Conservation (phyloP, 2,113 vertebrate species). For the Cyprinodon variegatus region DNA sequence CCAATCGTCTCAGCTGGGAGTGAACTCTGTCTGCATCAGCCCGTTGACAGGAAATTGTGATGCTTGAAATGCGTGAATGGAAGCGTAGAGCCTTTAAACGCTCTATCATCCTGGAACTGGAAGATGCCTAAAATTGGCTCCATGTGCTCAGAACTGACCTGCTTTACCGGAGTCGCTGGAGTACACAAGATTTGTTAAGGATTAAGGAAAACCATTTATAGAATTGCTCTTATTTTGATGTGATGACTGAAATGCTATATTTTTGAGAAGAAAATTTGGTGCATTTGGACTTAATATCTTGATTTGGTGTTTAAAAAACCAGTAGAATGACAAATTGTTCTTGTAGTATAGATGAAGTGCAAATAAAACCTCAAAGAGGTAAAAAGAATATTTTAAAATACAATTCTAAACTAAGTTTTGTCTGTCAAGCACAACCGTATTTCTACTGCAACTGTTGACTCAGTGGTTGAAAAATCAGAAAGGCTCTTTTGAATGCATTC, state of each 20-base stretch:
- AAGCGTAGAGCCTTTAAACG: slow-evolving; percentile 47
- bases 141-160: slow-evolving; percentile 48
- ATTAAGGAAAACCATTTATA: slow-evolving; percentile 77
- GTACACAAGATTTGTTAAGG: slow-evolving; percentile 65
- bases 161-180: slow-evolving; percentile 55
- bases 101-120: slow-evolving; percentile 70
- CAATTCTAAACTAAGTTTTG: slow-evolving; percentile 81
- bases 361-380: slow-evolving; percentile 80
- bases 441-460: slow-evolving; percentile 74
- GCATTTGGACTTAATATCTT: slow-evolving; percentile 83
- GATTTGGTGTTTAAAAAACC: slow-evolving; percentile 83
- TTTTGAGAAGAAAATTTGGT: slow-evolving; percentile 87
- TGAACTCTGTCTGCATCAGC: slow-evolving; percentile 95
- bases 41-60: slow-evolving; percentile 89
- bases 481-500: slow-evolving; percentile 73
- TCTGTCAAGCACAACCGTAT: slow-evolving; percentile 90
- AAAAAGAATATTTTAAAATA: slow-evolving; percentile 80
- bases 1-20: slow-evolving; percentile 96
- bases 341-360: slow-evolving; percentile 82
- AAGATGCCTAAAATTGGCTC: slow-evolving; percentile 51
- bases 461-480: slow-evolving; percentile 59
- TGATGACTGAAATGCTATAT: slow-evolving; percentile 92
- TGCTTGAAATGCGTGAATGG: slow-evolving; percentile 38
- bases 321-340: slow-evolving; percentile 70
- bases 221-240: slow-evolving; percentile 85